These are phyloP conservation scores for Cheilosia urbana DNA, from an alignment of 2,888 invertebrate species.

Conservation along the genomic window DNA sequence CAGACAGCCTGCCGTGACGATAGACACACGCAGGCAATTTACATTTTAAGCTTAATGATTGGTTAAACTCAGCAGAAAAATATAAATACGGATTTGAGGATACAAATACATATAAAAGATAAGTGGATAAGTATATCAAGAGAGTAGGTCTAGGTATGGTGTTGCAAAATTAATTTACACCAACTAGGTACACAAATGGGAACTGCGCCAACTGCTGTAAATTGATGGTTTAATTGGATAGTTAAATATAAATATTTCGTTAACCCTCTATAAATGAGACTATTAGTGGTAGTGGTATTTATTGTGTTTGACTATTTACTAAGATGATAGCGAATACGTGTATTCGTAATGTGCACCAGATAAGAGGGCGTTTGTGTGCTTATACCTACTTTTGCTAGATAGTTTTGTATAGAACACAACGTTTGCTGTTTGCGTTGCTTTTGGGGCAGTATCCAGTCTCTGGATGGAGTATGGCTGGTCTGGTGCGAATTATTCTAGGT, in stretches of 20 bases:
- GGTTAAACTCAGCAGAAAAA: slow-evolving; percentile 20
- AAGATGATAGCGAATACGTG: neutral
- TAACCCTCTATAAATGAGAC: neutral
- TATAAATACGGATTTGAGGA: neutral
- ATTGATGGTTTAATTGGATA: neutral
- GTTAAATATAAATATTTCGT: neutral
- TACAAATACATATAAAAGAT: neutral
- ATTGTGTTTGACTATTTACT: neutral
- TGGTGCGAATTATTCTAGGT: no score
- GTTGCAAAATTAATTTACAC: slow-evolving; percentile 8
- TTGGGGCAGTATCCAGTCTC: no score
- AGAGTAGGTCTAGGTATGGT: neutral
- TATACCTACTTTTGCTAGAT: no score
- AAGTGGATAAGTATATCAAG: neutral
- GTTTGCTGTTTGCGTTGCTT: no score
- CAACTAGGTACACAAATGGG: neutral
- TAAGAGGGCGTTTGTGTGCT: neutral
- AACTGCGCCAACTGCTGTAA: neutral
- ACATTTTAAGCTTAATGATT: slow-evolving; percentile 8
- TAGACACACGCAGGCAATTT: slow-evolving; percentile 5
- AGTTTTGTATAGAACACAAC: no score
- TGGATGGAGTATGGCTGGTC: no score
- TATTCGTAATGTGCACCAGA: neutral
- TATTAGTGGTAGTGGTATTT: neutral
- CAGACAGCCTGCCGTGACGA: neutral